A percentile compares a stretch with the other conserved stretches of the same genome.
Conservation (phyloP, 2,797 vertebrate species). For the Brachymystax lenok region DNA sequence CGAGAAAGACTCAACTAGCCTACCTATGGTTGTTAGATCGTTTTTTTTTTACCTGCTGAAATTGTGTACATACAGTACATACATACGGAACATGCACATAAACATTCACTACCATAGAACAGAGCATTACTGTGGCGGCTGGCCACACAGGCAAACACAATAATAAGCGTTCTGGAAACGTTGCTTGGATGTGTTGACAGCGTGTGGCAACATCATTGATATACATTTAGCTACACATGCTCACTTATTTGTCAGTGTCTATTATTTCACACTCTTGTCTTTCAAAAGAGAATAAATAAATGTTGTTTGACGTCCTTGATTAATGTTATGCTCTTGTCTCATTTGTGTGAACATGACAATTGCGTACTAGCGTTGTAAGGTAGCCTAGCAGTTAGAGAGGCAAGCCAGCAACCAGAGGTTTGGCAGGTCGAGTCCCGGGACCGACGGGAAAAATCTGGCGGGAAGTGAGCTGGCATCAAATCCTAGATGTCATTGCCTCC, state of each 20-base stretch:
- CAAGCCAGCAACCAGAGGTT: too few species aligned
- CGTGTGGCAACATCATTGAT: conserved; percentile 11
- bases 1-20: conserved; percentile 31
- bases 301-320: conserved; percentile 57
- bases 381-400: too few species aligned
- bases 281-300: conserved; percentile 68
- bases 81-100: neutral
- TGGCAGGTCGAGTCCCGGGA: too few species aligned
- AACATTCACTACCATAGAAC: too few species aligned
- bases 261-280: conserved; percentile 58
- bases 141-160: too few species aligned
- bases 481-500: too few species aligned
- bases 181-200: too few species aligned
- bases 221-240: conserved; percentile 24
- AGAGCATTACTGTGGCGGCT: too few species aligned
- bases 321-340: conserved; percentile 34
- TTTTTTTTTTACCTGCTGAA: conserved; percentile 36
- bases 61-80: conserved; percentile 30
- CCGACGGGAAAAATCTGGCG: too few species aligned
- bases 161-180: too few species aligned
- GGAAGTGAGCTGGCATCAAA: too few species aligned
- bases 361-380: too few species aligned
- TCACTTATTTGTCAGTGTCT: conserved; percentile 62
- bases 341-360: neutral
- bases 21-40: conserved; percentile 56